A percentile compares a stretch with the other conserved stretches of the same genome.
These are phyloP conservation scores for Brachyhypopomus occidentalis DNA, from an alignment of 2,113 vertebrate species.

Conservation along the genomic window DNA sequence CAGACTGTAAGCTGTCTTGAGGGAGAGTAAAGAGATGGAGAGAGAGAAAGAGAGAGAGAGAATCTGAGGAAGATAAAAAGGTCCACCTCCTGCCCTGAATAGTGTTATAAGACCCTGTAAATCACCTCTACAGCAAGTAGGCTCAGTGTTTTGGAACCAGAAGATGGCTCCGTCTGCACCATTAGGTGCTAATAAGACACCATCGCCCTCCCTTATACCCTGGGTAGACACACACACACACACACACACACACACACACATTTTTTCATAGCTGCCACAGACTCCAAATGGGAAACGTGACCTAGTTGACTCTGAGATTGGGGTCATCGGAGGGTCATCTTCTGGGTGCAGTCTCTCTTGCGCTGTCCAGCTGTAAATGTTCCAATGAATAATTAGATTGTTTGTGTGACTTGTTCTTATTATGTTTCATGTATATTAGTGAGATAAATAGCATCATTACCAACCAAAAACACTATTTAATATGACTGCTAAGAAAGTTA, in stretches of 20 bases:
- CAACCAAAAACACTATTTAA: too few species aligned
- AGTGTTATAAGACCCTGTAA: conserved; percentile 49
- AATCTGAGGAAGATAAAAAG: conserved; percentile 27
- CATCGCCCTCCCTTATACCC: conserved; percentile 13
- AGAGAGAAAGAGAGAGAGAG: conserved; percentile 20
- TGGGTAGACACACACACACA: not conserved
- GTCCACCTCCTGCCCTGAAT: conserved; percentile 42
- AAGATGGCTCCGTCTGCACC: conserved; percentile 56
- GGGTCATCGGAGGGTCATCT: conserved; percentile 84
- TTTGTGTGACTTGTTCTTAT: not conserved
- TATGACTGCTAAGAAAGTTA: too few species aligned
- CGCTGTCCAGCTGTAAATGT: conserved; percentile 6
- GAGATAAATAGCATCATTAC: too few species aligned
- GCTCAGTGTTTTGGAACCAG: conserved; percentile 59
- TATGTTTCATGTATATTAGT: not conserved
- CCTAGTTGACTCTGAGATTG: conserved; percentile 78
- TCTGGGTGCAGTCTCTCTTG: not conserved
- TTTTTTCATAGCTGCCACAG: conserved; percentile 72
- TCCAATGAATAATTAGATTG: not conserved
- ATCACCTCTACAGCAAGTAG: conserved; percentile 57
- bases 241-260: conserved; percentile 28
- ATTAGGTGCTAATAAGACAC: conserved; percentile 62
- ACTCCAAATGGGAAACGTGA: conserved; percentile 83
- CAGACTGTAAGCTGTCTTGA: not conserved
- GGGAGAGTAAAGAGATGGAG: not conserved